phyloP scores from a whole-genome alignment of 1,140 invertebrate genomes.

The Magallana gigas region DNA sequence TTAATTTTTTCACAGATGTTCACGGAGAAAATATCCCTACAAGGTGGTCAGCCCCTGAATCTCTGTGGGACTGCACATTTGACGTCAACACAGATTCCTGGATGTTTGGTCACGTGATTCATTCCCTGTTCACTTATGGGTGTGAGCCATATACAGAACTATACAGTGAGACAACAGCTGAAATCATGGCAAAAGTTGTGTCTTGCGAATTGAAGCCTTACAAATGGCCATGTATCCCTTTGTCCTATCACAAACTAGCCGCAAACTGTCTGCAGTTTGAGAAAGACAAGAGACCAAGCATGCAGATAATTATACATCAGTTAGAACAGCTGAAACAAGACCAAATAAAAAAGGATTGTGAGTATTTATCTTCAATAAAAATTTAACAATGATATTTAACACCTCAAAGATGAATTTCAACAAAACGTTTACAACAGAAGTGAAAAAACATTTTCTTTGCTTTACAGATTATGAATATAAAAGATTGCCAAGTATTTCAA shows the following conservation, averaged over 20 bases:
- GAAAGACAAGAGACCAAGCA: neutral
- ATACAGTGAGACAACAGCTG: conserved; percentile 45
- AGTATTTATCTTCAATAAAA: too few relatives aligned
- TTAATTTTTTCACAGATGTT: neutral
- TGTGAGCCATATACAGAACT: conserved; percentile 61
- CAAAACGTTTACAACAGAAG: too few relatives aligned
- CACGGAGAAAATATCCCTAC: conserved; percentile 47
- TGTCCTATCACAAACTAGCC: conserved; percentile 9
- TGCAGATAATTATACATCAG: neutral
- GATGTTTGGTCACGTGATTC: conserved; percentile 56
- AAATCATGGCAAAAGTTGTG: conserved; percentile 56
- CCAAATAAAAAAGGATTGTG: neutral
- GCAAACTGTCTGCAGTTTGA: neutral
- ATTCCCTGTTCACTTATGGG: conserved; percentile 60
- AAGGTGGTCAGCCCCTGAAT: conserved; percentile 57
- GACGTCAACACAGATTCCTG: conserved; percentile 53
- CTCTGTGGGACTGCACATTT: conserved; percentile 50
- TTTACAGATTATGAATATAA: neutral
- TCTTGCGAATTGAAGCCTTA: conserved; percentile 47
- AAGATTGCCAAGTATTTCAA: neutral
- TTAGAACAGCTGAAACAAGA: neutral
- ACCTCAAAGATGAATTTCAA: too few relatives aligned
- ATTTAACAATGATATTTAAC: too few relatives aligned
- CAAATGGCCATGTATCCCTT: conserved; percentile 49
- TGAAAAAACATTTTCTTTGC: too few relatives aligned